A percentile compares a stretch with the other conserved stretches of the same genome.
Evolutionary conservation across 2,113 vertebrate genomes (phyloP).

Genomic region (Xerus inauris): DNA sequence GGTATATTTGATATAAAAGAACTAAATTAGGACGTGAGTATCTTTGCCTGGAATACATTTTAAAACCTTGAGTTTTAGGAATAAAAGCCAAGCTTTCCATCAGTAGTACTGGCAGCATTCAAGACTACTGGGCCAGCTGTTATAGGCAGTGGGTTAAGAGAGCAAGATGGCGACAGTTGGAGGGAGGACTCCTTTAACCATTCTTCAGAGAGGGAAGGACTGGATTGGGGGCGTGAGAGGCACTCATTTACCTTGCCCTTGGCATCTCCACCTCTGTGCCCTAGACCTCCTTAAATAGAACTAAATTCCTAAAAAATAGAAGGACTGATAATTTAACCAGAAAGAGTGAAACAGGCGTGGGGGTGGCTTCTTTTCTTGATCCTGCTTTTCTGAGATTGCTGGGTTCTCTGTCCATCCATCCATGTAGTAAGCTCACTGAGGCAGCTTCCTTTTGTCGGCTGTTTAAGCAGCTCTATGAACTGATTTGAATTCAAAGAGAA

Average conservation of each 20-base stretch:
- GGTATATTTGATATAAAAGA: background rate
- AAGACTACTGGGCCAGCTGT: background rate
- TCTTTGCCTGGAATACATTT: background rate
- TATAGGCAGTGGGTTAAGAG: background rate
- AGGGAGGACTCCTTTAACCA: background rate
- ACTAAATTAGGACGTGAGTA: background rate
- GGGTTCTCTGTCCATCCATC: background rate
- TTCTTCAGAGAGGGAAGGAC: background rate
- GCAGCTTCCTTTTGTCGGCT: background rate
- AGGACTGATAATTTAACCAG: background rate
- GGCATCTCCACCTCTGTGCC: rapidly evolving
- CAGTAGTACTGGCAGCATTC: background rate
- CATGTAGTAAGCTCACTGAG: background rate
- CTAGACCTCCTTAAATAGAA: background rate
- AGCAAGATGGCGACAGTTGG: background rate
- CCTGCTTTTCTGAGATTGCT: background rate
- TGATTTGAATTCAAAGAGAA: slow-evolving; percentile 12
- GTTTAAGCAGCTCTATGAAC: background rate
- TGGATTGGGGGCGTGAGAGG: background rate
- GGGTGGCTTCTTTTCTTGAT: background rate
- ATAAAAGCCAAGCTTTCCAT: background rate
- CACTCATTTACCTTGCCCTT: background rate
- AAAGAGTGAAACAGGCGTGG: background rate
- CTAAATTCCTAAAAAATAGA: background rate
- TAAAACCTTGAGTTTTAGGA: background rate